These are phyloP conservation scores for Panorpa germanica DNA, from an alignment of 2,888 invertebrate genomes.

Conservation along the genomic window DNA sequence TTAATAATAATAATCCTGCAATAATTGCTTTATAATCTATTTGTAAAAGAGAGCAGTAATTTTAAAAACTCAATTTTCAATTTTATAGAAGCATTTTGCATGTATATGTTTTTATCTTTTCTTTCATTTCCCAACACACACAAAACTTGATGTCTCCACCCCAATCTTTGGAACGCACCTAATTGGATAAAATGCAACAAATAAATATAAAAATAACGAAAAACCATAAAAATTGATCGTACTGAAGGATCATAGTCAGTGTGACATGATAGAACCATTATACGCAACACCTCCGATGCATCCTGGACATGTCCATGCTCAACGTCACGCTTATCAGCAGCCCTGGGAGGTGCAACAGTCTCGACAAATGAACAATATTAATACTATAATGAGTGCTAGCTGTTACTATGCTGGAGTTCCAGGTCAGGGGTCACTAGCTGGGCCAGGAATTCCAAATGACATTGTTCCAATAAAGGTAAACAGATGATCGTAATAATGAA, in stretches of 20 bases:
- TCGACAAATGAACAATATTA: too few relatives aligned
- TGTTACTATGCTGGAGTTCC: constrained; percentile 14
- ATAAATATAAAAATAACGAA: constrained; percentile 1
- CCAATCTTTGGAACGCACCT: constrained; percentile 11
- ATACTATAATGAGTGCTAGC: constrained; percentile 22
- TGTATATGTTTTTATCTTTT: constrained; percentile 34
- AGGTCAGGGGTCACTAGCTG: constrained; percentile 18
- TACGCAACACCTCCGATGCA: too few relatives aligned
- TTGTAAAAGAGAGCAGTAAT: too few relatives aligned
- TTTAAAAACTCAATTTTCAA: too few relatives aligned
- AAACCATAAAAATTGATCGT: constrained; percentile 2
- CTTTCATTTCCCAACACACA: constrained; percentile 28
- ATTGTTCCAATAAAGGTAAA: constrained; percentile 34
- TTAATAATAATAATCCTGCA: too few relatives aligned
- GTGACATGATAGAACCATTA: too few relatives aligned
- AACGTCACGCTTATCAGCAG: constrained; percentile 41
- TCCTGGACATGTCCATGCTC: constrained; percentile 24
- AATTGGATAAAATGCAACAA: constrained; percentile 8
- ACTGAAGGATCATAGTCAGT: constrained; percentile 6
- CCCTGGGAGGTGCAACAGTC: constrained; percentile 47
- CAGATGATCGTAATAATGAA: too few relatives aligned
- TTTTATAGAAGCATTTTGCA: constrained; percentile 18
- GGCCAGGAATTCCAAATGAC: constrained; percentile 21
- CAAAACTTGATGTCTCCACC: constrained; percentile 33
- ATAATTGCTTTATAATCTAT: too few relatives aligned